Conservation (phyloP, 2,888 invertebrate species). For the Drosophila meridionalis region DNA sequence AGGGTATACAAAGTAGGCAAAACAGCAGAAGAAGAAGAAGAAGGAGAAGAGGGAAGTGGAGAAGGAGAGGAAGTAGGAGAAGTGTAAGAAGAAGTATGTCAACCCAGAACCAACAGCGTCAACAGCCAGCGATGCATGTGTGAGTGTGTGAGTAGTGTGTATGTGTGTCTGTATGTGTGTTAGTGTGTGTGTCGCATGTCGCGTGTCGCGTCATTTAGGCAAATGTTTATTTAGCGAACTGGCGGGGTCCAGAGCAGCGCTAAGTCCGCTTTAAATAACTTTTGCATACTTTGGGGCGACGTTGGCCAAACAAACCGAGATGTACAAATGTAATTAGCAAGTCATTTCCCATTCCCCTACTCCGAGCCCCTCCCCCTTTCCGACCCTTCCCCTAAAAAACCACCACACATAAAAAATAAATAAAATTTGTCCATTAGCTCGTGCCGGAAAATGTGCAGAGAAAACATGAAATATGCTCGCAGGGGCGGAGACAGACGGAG, state of each 20-base stretch:
- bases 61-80: background rate
- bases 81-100: constrained; percentile 41
- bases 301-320: constrained; percentile 41
- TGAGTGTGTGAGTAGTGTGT: constrained; percentile 30
- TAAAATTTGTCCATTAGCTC: constrained; percentile 38
- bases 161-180: constrained; percentile 5
- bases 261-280: constrained; percentile 63
- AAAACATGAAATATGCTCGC: constrained; percentile 34
- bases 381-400: background rate
- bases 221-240: constrained; percentile 49
- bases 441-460: constrained; percentile 20
- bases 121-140: constrained; percentile 38
- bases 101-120: constrained; percentile 40
- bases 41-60: background rate
- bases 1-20: constrained; percentile 7
- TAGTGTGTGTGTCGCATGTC: constrained; percentile 39
- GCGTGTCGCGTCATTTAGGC: constrained; percentile 52
- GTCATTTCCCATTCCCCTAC: constrained; percentile 31
- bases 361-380: background rate
- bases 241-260: constrained; percentile 14
- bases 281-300: constrained; percentile 54
- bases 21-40: constrained; percentile 13
- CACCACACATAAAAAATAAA: constrained; percentile 4
- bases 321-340: constrained; percentile 66
- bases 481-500: background rate